Conservation (phyloP, 2,888 invertebrate genomes). For the Ophioninae sp. region DNA sequence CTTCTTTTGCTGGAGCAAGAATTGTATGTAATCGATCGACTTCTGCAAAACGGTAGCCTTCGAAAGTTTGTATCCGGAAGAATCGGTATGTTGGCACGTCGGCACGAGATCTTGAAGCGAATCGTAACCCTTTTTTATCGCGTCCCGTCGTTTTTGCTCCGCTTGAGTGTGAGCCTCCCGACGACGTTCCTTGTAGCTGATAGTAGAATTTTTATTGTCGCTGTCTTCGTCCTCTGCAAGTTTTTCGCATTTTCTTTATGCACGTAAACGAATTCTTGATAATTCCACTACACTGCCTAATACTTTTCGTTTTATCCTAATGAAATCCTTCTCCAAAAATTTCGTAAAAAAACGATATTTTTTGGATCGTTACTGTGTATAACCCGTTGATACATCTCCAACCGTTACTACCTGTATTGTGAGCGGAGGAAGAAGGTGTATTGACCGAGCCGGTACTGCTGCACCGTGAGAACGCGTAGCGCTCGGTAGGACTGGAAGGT, state of each 20-base stretch:
- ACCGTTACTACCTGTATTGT: slow-evolving; percentile 86
- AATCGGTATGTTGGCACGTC: slow-evolving; percentile 95
- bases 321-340: too few relatives aligned
- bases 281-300: too few relatives aligned
- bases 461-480: slow-evolving; percentile 86
- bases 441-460: slow-evolving; percentile 90
- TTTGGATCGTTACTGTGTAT: too few relatives aligned
- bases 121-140: slow-evolving; percentile 98
- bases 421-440: slow-evolving; percentile 90
- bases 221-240: slow-evolving; percentile 85
- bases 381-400: not conserved
- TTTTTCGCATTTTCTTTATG: slow-evolving; percentile 14
- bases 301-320: too few relatives aligned
- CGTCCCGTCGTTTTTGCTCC: slow-evolving; percentile 97
- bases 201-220: slow-evolving; percentile 84
- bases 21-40: slow-evolving; percentile 96
- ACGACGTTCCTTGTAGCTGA: slow-evolving; percentile 95
- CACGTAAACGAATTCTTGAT: not conserved
- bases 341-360: too few relatives aligned
- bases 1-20: slow-evolving; percentile 93
- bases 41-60: slow-evolving; percentile 97
- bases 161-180: slow-evolving; percentile 98
- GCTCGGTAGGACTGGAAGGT: slow-evolving; percentile 84
- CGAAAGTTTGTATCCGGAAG: slow-evolving; percentile 96
- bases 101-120: slow-evolving; percentile 96